Evolutionary conservation across 2,113 vertebrate species (phyloP).

Genomic region (Poecilia latipinna): DNA sequence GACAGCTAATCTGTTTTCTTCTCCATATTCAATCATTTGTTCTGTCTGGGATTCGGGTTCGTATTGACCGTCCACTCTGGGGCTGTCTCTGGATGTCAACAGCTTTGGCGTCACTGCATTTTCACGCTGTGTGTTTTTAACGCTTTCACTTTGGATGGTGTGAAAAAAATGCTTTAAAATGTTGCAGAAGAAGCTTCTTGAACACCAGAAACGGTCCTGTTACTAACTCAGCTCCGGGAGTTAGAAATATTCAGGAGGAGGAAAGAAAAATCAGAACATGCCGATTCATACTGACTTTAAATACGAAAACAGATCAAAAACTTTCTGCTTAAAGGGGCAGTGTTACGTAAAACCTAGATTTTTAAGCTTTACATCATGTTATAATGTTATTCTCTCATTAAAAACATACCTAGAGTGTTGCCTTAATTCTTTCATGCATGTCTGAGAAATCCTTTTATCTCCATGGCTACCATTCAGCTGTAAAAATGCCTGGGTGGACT

Average conservation of each 20-base stretch:
- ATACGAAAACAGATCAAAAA: background rate
- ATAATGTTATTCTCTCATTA: no score
- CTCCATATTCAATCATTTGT: background rate
- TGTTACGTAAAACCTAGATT: no score
- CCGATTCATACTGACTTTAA: slow-evolving; percentile 10
- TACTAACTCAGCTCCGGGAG: background rate
- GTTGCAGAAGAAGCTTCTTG: background rate
- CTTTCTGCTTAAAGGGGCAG: background rate
- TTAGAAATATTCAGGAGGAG: background rate
- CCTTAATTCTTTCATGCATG: no score
- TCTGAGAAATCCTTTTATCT: no score
- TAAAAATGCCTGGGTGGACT: no score
- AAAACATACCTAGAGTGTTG: no score
- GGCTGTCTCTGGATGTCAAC: slow-evolving; percentile 28
- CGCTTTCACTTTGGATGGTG: slow-evolving; percentile 2
- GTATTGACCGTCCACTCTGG: slow-evolving; percentile 19
- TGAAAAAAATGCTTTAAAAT: slow-evolving; percentile 1
- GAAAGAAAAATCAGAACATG: background rate
- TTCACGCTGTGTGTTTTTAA: slow-evolving; percentile 1
- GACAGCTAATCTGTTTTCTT: slow-evolving; percentile 19
- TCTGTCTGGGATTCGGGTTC: slow-evolving; percentile 5
- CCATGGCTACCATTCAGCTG: no score
- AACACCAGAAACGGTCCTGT: background rate
- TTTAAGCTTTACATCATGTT: no score
- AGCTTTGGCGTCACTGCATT: slow-evolving; percentile 23